Percentiles rank a stretch among this genome's conserved stretches.
phyloP scores from a whole-genome alignment of 1,140 invertebrate species.

The Apis cerana region DNA sequence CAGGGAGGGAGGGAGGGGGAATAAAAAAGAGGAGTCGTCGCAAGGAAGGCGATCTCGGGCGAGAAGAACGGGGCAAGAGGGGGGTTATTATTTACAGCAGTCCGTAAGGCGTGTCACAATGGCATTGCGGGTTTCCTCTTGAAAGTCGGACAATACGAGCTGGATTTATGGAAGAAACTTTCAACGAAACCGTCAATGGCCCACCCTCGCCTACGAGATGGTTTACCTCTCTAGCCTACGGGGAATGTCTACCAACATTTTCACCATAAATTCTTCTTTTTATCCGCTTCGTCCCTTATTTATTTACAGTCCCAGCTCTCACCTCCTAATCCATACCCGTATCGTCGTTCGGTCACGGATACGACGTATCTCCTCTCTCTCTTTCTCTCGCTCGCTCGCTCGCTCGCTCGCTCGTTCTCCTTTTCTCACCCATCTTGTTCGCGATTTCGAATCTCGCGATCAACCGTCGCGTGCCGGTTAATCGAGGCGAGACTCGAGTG shows the following conservation, averaged over 20 bases:
- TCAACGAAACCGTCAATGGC: conserved; percentile 81
- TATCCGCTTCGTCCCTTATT: conserved; percentile 68
- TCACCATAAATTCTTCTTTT: conserved; percentile 73
- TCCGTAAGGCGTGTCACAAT: conserved; percentile 77
- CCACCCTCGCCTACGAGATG: conserved; percentile 60
- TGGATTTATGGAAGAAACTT: conserved; percentile 80
- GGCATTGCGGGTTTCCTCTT: conserved; percentile 80
- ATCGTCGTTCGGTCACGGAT: conserved; percentile 15
- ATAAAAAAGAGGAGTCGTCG: conserved; percentile 14
- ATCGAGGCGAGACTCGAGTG: too few species aligned
- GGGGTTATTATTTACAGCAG: conserved; percentile 74
- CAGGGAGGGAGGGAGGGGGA: not conserved
- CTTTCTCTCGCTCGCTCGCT: too few species aligned
- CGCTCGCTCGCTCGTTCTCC: too few species aligned
- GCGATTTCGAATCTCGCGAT: too few species aligned
- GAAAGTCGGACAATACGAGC: conserved; percentile 78
- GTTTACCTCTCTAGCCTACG: conserved; percentile 53
- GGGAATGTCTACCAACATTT: conserved; percentile 75
- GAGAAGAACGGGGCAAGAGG: conserved; percentile 24
- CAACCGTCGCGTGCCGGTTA: too few species aligned
- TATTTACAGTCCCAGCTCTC: conserved; percentile 69
- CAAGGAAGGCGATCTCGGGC: conserved; percentile 14
- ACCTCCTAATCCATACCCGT: conserved; percentile 72
- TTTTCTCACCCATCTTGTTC: too few species aligned
- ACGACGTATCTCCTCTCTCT: conserved; percentile 29